A percentile compares a stretch with the other conserved stretches of the same genome.
Conservation (phyloP, 2,113 vertebrate species). For the Maccullochella peelii region DNA sequence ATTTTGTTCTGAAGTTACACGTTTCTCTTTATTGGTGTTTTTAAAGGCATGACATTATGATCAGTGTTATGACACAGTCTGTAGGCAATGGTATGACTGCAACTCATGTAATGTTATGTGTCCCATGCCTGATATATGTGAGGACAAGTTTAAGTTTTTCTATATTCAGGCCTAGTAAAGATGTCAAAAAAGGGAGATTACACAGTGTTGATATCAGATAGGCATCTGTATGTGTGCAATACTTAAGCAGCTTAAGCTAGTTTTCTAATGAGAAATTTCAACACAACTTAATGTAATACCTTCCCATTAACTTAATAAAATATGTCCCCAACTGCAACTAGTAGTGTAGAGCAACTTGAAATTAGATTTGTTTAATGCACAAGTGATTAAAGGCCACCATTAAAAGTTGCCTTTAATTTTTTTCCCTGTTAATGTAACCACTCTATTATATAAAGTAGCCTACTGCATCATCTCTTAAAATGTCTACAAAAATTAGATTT, state of each 20-base stretch:
- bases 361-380: not conserved
- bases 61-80: not conserved
- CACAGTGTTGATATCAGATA: not conserved
- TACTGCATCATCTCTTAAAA: not conserved
- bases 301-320: conserved; percentile 30
- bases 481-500: not conserved
- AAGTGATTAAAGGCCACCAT: conserved; percentile 21
- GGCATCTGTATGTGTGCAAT: conserved; percentile 1
- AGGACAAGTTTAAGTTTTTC: not conserved
- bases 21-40: not conserved
- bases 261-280: conserved; percentile 11
- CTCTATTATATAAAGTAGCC: not conserved
- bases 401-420: not conserved
- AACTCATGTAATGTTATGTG: not conserved
- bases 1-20: not conserved
- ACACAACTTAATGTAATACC: conserved; percentile 7
- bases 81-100: not conserved
- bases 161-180: not conserved
- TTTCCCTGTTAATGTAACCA: not conserved
- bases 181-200: not conserved
- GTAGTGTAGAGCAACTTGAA: not conserved
- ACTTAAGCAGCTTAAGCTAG: not conserved
- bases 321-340: conserved; percentile 14
- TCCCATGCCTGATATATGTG: not conserved
- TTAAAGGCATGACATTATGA: not conserved